Percentiles rank a stretch among this genome's conserved stretches.
These are phyloP conservation scores for Antitype chi DNA, from an alignment of 2,888 invertebrate genomes.

Conservation along the genomic window DNA sequence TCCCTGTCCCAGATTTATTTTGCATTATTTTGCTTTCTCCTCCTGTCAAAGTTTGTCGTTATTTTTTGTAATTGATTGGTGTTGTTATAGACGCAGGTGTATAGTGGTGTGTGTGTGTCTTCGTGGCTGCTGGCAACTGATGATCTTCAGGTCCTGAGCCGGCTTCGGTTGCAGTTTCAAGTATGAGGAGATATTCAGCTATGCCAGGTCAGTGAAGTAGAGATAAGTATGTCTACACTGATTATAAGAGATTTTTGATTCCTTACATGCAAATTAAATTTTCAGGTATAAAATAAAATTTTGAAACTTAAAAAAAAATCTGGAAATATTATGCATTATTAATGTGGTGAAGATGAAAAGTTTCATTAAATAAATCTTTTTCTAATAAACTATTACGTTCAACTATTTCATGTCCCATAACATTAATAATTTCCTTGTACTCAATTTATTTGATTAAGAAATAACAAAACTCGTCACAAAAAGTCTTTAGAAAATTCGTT, in stretches of 20 bases:
- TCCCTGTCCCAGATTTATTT: conserved; percentile 41
- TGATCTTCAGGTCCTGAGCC: conserved; percentile 77
- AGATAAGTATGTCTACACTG: neutral
- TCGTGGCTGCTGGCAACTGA: conserved; percentile 78
- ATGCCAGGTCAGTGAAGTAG: conserved; percentile 80
- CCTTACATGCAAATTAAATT: neutral
- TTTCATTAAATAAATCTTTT: neutral
- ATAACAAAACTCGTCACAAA: neutral
- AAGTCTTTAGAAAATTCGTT: neutral
- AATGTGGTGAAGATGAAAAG: neutral
- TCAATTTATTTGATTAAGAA: neutral
- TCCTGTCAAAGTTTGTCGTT: conserved; percentile 61
- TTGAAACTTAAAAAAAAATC: neutral
- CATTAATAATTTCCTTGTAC: neutral
- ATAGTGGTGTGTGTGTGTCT: conserved; percentile 83
- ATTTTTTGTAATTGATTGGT: conserved; percentile 71
- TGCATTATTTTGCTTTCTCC: conserved; percentile 51
- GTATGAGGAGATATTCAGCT: conserved; percentile 84
- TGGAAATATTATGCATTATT: neutral
- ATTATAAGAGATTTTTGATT: neutral
- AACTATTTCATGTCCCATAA: neutral
- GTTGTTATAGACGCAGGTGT: conserved; percentile 79
- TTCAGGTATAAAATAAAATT: neutral
- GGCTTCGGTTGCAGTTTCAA: conserved; percentile 67
- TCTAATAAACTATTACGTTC: neutral